Conservation (phyloP, 1,140 invertebrate species). For the Thaumetopoea pityocampa region DNA sequence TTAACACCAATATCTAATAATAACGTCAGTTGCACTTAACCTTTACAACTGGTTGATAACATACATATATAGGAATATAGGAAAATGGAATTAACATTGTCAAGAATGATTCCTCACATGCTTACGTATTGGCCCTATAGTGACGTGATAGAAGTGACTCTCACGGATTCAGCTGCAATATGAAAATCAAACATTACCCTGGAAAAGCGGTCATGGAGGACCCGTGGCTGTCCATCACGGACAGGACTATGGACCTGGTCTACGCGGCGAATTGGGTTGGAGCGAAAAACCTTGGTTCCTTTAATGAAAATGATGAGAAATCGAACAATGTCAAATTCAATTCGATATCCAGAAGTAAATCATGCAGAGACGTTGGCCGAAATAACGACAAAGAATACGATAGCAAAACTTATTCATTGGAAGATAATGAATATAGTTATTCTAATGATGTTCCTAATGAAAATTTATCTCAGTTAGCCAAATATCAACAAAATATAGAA, state of each 20-base stretch:
- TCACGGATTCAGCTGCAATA: conserved; percentile 55
- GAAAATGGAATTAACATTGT: conserved; percentile 26
- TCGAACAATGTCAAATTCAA: conserved; percentile 50
- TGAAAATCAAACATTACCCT: conserved; percentile 90
- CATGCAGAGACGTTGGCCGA: conserved; percentile 65
- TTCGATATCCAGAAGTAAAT: conserved; percentile 71
- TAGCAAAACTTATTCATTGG: conserved; percentile 41
- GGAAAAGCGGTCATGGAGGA: conserved; percentile 86
- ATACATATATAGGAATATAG: conserved; percentile 11
- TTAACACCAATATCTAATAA: conserved; percentile 11
- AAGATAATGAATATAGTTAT: conserved; percentile 45
- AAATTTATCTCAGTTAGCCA: conserved; percentile 77
- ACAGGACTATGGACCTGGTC: conserved; percentile 82
- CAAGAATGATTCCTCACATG: conserved; percentile 3
- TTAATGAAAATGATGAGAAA: conserved; percentile 46
- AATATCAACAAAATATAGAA: conserved; percentile 79
- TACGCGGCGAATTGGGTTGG: conserved; percentile 91
- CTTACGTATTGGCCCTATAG: conserved; percentile 4
- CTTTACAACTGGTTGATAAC: conserved; percentile 10
- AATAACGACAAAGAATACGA: conserved; percentile 47
- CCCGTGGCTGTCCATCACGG: conserved; percentile 78
- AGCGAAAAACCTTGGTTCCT: conserved; percentile 66
- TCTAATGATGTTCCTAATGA: conserved; percentile 52
- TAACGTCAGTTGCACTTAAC: conserved; percentile 8
- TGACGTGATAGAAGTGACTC: conserved; percentile 13